phyloP scores from a whole-genome alignment of 1,140 invertebrate genomes.

The Amphibalanus amphitrite region DNA sequence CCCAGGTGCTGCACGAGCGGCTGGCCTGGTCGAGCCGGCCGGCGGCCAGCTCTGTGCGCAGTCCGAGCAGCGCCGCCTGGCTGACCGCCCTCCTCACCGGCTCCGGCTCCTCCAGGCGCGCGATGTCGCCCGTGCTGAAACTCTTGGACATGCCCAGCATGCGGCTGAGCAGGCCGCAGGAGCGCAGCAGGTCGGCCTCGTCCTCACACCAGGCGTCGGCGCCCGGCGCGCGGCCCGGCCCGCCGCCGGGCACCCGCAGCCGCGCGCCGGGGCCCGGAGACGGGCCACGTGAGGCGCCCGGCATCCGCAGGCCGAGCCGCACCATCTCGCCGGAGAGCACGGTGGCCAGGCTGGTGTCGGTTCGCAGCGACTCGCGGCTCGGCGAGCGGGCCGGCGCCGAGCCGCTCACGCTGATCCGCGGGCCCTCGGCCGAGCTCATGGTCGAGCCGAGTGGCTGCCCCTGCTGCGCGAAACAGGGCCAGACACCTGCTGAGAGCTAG shows the following conservation, averaged over 20 bases:
- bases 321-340: background rate
- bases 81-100: constrained; percentile 11
- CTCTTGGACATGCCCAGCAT: constrained; percentile 60
- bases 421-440: constrained; percentile 40
- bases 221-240: constrained; percentile 21
- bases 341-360: constrained; percentile 15
- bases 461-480: too few species aligned
- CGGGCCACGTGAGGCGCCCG: background rate
- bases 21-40: constrained; percentile 45
- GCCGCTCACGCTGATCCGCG: constrained; percentile 24
- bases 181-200: constrained; percentile 54
- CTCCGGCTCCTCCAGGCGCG: constrained; percentile 7
- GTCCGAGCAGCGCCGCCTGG: constrained; percentile 13
- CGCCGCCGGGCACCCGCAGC: constrained; percentile 26
- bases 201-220: constrained; percentile 50
- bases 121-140: constrained; percentile 58
- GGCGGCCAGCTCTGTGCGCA: constrained; percentile 14
- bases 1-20: constrained; percentile 69
- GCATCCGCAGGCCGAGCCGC: background rate
- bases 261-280: constrained; percentile 4
- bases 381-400: constrained; percentile 23
- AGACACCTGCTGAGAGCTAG: too few species aligned
- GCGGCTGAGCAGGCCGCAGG: constrained; percentile 53
- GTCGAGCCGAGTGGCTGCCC: too few species aligned
- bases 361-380: constrained; percentile 12